Evolutionary conservation across 2,797 vertebrate genomes (phyloP).

Genomic region (Tapirus indicus): DNA sequence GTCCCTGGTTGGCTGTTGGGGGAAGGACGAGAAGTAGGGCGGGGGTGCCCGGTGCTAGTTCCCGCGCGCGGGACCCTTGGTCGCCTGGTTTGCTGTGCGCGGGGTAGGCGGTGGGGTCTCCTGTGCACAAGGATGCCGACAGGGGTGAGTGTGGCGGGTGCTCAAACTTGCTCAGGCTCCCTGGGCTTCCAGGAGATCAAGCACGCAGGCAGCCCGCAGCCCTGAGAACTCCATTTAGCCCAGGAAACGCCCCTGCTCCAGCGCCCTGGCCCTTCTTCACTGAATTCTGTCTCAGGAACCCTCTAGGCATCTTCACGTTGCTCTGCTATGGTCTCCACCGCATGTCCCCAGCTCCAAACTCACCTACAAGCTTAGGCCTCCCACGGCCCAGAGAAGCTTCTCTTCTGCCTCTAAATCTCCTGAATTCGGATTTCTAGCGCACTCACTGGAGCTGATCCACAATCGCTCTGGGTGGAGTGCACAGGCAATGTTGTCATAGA

Average conservation of each 20-base stretch:
- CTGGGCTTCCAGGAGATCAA: not conserved
- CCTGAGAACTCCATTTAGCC: not conserved
- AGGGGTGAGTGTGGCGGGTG: rapidly evolving
- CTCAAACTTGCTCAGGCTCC: too few species aligned
- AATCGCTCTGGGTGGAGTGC: too few species aligned
- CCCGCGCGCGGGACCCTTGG: not conserved
- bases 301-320: too few species aligned
- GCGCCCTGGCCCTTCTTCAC: rapidly evolving
- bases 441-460: too few species aligned
- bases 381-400: not conserved
- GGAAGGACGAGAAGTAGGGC: not conserved
- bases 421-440: too few species aligned
- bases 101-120: not conserved
- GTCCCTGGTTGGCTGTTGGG: too few species aligned
- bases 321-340: not conserved
- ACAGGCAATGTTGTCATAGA: too few species aligned
- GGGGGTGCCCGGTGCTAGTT: not conserved
- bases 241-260: not conserved
- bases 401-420: not conserved
- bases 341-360: too few species aligned
- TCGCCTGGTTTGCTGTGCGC: not conserved
- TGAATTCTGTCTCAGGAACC: rapidly evolving
- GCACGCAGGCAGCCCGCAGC: not conserved
- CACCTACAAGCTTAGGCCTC: not conserved
- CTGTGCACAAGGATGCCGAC: not conserved